Evolutionary conservation across 92 coral and sea anemone genomes (phyloP), one percentile per base, ranked within the genome.

Genomic region (Umimayanthus chanpuru): DNA sequence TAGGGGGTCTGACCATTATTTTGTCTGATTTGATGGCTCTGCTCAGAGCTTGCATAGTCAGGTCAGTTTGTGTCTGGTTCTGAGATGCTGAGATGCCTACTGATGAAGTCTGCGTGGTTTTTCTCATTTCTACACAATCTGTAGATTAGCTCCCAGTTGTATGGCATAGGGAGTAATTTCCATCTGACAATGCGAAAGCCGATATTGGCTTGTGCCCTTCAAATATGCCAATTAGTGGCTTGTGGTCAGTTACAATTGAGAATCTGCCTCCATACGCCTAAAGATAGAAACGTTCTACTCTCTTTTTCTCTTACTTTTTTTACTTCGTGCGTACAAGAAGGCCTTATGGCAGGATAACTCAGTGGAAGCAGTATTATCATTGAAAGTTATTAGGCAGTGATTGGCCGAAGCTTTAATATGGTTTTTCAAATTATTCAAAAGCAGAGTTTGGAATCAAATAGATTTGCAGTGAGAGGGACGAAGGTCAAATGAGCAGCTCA

Each of bases 141-240:
- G 73, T 93, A 93, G 29, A 80, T 32, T 11, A 93, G 76, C 61
- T 90, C 64, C 47, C 88, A 91, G 85, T 88, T 80, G 75, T 93
- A 86, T 47, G 95, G 92, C 88, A 88, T 81, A 36, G 91, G 89
- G 10, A 92, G 84, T 55, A 90, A 89, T 65, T 91, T 93, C 91
- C 95, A 88, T 79, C 95, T 80, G 56, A 88, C 93, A n/a, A 92
- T 90, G 32, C 90, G 76, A 6, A n/a, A n/a, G 93, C 88, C 16
- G 95, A 88, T 28, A 89, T 56, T 50, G 90, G 88, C 81, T 93
- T 91, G 89, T 88, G 89, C 73, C 78, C 88, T 21, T 58, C n/a
- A 55, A 89, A 89, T 80, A 89, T 89, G 9, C 91, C 89, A 21
- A 79, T 36, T 25, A 91, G 92, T n/a, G 98, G 95, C 82, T 92